These are phyloP conservation scores for Abscondita cerata DNA, from an alignment of 2,888 invertebrate genomes.

Conservation along the genomic window DNA sequence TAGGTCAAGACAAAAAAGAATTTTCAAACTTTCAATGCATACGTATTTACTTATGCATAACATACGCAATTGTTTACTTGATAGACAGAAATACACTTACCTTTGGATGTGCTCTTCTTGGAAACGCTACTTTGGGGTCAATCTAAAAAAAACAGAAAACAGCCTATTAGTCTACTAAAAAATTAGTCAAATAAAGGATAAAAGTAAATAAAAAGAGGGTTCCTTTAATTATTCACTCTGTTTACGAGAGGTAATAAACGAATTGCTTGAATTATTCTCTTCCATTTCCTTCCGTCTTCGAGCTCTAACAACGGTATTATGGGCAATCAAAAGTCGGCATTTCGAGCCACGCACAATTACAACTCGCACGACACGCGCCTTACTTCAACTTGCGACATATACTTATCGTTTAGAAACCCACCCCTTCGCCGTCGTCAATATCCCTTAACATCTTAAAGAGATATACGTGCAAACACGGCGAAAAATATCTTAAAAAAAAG, in stretches of 20 bases:
- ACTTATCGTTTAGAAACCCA: slow-evolving; percentile 32
- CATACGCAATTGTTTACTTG: slow-evolving; percentile 22
- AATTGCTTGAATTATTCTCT: slow-evolving; percentile 50
- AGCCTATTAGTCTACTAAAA: slow-evolving; percentile 31
- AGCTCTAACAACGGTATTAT: slow-evolving; percentile 48
- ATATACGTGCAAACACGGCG: slow-evolving; percentile 34
- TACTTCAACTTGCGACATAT: slow-evolving; percentile 29
- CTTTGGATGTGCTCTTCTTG: slow-evolving; percentile 98
- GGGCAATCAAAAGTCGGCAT: slow-evolving; percentile 50
- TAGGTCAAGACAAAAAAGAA: slow-evolving; percentile 33
- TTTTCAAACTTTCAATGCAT: slow-evolving; percentile 30
- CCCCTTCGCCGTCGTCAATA: slow-evolving; percentile 36
- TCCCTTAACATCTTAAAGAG: slow-evolving; percentile 26
- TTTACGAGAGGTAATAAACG: slow-evolving; percentile 51
- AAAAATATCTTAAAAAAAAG: background rate
- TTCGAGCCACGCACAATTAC: slow-evolving; percentile 43
- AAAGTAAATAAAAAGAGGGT: slow-evolving; percentile 47
- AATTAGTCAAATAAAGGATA: slow-evolving; percentile 41
- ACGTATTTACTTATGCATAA: slow-evolving; percentile 30
- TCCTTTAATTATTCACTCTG: slow-evolving; percentile 49
- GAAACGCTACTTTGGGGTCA: slow-evolving; percentile 99
- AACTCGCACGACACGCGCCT: slow-evolving; percentile 43
- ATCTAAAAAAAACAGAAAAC: slow-evolving; percentile 77
- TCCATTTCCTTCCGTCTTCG: slow-evolving; percentile 48
- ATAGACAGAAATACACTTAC: slow-evolving; percentile 65